These are phyloP conservation scores for Cotesia vestalis DNA, from an alignment of 1,140 invertebrate genomes.

Conservation along the genomic window DNA sequence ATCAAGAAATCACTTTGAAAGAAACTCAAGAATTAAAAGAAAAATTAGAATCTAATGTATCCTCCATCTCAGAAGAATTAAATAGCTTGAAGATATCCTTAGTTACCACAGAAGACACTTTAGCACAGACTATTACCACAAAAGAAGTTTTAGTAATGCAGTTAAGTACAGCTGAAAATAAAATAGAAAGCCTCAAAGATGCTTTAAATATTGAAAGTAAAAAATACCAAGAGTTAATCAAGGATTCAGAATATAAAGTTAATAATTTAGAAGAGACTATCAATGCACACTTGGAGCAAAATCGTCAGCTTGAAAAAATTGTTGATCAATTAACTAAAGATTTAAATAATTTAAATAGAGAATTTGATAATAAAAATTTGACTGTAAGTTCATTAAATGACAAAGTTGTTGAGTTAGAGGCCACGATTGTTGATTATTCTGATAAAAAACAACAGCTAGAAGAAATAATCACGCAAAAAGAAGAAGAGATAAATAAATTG, in stretches of 20 bases:
- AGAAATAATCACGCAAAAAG: conserved; percentile 1
- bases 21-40: conserved; percentile 7
- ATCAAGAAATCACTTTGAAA: conserved; percentile 30
- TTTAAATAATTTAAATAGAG: background rate
- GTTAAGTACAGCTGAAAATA: background rate
- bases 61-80: conserved; percentile 38
- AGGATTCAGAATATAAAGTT: conserved; percentile 1
- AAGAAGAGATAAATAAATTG: background rate
- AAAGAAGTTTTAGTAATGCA: conserved; percentile 24
- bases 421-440: too few relatives aligned
- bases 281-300: background rate
- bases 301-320: background rate
- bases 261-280: background rate
- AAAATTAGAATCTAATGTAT: conserved; percentile 38
- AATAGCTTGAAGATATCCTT: conserved; percentile 41
- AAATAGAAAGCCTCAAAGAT: conserved; percentile 17
- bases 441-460: conserved; percentile 18
- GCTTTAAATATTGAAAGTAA: background rate
- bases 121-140: conserved; percentile 10
- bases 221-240: background rate
- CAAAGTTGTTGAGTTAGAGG: background rate
- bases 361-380: background rate
- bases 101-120: conserved; percentile 33
- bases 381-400: background rate
- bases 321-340: background rate